phyloP scores from a whole-genome alignment of 2,797 vertebrate genomes.

The Pangasius sanitwongsei region DNA sequence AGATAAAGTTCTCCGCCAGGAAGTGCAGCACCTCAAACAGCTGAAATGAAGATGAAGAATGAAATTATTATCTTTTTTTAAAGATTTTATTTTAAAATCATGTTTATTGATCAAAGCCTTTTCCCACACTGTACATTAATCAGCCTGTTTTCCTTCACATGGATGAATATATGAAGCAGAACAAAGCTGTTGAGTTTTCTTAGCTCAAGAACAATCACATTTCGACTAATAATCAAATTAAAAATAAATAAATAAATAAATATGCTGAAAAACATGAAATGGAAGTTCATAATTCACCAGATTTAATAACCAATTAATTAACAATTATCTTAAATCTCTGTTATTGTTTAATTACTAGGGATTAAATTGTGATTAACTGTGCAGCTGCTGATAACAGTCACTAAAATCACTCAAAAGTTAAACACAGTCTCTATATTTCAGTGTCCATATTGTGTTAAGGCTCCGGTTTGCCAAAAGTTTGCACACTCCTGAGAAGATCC shows the following conservation, averaged over 20 bases:
- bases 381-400: not conserved
- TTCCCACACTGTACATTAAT: not conserved
- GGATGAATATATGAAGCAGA: too few relatives aligned
- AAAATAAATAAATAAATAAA: not conserved
- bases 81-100: not conserved
- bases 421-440: not conserved
- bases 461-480: not conserved
- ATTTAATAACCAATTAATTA: not conserved
- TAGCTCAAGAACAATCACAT: not conserved
- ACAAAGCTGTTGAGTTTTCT: too few relatives aligned
- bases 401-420: too few relatives aligned
- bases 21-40: conserved; percentile 87
- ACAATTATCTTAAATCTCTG: not conserved
- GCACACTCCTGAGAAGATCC: not conserved
- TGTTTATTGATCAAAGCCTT: not conserved
- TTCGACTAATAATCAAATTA: not conserved
- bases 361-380: not conserved
- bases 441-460: not conserved
- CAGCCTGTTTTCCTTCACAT: not conserved
- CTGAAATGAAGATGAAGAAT: conserved; percentile 56
- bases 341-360: not conserved
- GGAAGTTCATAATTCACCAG: not conserved
- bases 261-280: not conserved
- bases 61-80: not conserved
- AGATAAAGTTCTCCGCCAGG: conserved; percentile 98